Base-by-base conservation (phyloP, 2,113 vertebrate genomes). In the Pyxicephalus adspersus region DNA sequence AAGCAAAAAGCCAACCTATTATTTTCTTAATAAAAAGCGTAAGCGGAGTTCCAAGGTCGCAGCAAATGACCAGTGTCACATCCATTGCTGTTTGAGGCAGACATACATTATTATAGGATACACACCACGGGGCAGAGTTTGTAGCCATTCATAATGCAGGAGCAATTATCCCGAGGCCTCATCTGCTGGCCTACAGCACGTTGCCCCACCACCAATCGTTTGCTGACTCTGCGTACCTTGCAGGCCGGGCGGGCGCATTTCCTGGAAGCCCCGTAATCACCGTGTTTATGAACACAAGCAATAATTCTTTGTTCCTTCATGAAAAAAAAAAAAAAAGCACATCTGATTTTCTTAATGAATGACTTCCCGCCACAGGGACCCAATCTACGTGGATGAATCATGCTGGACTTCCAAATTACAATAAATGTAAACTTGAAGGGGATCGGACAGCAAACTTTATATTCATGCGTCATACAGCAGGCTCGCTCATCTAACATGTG, bases 1-100 rank as follows among this genome's bases (percentile, higher is more conserved):
- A 81, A 81, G 68, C 67, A 38, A 72, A 73, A 81, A 74, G 60
- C 70, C 50, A 74, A 64, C 60, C 79, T 74, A 74, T 81, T 81
- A 81, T 74, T 74, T 74, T 26, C n/a, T 31, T 81, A 81, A 81
- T 74, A 74, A 74, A 55, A 74, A 65, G 60, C 11, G 28, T 57
- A 64, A 81, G 72, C 26, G 19, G 34, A 72, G 78, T 73, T 64
- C 58, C 60, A 54, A 74, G 79, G 79, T 81, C 58, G 45, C 50
- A 13, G n/a, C 61, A 25, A 73, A 34, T 26, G 68, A 55, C 79
- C 68, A 20, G 6, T 9, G 60, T 50, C 50, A 55, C 61, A 74
- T 66, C 51, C 63, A 55, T 78, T 20, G 52, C 57, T 31, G 57
- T 61, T 45, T 20, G 28, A 22, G 15, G 18, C 52, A 15, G 64